Conservation (phyloP, 2,888 invertebrate species). For the Drosophila fungiperda region DNA sequence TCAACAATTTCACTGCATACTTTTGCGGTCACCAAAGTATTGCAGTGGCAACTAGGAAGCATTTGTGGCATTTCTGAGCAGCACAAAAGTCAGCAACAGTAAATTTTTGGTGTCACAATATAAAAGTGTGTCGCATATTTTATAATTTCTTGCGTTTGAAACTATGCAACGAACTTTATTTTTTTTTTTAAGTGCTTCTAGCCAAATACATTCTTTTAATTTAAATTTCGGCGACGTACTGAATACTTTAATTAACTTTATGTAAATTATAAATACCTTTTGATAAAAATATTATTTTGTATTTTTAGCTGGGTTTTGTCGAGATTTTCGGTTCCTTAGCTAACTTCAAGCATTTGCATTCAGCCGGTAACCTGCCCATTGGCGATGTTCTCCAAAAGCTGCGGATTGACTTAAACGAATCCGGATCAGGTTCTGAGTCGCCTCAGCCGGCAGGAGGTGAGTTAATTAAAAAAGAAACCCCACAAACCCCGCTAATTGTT, state of each 20-base stretch:
- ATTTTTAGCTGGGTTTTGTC: conserved; percentile 88
- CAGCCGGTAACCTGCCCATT: conserved; percentile 82
- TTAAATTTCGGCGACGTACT: not conserved
- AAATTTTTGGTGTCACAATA: not conserved
- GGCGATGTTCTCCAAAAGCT: conserved; percentile 93
- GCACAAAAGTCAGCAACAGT: not conserved
- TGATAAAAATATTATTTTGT: not conserved
- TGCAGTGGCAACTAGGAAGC: not conserved
- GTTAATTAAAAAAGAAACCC: not conserved
- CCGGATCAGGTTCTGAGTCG: conserved; percentile 93
- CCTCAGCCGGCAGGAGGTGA: conserved; percentile 89
- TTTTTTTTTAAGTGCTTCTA: not conserved
- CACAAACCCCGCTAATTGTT: not conserved
- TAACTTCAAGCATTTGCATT: conserved; percentile 88
- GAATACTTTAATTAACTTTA: not conserved
- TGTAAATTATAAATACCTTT: not conserved
- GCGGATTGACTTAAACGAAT: conserved; percentile 94
- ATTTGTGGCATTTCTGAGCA: not conserved
- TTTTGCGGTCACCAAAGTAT: not conserved
- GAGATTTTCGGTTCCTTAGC: conserved; percentile 88
- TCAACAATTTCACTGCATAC: not conserved
- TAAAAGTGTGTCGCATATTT: not conserved
- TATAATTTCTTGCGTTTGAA: not conserved
- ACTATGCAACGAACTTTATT: not conserved
- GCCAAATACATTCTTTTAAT: not conserved